Evolutionary conservation across 1,140 invertebrate species (phyloP), one percentile per base, ranked within the genome.

Genomic region (Odontomachus brunneus): DNA sequence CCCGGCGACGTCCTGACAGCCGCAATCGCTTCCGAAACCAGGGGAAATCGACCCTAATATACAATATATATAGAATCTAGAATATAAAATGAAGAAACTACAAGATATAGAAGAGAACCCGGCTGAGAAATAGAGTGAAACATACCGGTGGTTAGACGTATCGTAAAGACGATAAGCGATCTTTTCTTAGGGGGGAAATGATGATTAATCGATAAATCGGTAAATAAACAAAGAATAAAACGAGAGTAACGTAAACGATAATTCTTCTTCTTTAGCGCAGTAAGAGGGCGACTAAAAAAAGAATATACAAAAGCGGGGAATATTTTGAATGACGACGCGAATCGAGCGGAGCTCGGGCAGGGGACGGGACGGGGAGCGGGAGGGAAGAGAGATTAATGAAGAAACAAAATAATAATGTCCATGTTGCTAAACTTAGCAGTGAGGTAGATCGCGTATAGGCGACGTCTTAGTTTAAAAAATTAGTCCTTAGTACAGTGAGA

Each of bases 341-440:
- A 49, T 69, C 22, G 24, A 48, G 49, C 3, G 22, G 3, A 44
- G 19, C 9, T 59, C 24, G 69, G 71, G 11, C 22, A 51, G 17
- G n/a, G 48, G 65, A 26, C 53, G 49, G 19, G 57, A 14, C 12
- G 7, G 59, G 12, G 38, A 71, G 1, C 12, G 33, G 15, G 14
- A 51, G 15, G 11, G 57, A 65, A 51, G 29, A 82, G 38, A 74
- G 26, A 67, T 49, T 24, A 75, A 75, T 49, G 26, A 59, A 67
- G 49, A 80, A 65, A 82, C 81, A 75, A 85, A 87, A 84, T 84
- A 89, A 88, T 86, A 90, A 89, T 89, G 90, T 91, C 90, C 90
- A 91, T 90, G 90, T 91, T 89, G 90, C 89, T 91, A 90, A 88
- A 85, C 49, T 83, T 91, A 91, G 86, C 83, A 75, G 67, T 84